Evolutionary conservation across 2,797 vertebrate species (phyloP).

Genomic region (Antennarius maculatus): DNA sequence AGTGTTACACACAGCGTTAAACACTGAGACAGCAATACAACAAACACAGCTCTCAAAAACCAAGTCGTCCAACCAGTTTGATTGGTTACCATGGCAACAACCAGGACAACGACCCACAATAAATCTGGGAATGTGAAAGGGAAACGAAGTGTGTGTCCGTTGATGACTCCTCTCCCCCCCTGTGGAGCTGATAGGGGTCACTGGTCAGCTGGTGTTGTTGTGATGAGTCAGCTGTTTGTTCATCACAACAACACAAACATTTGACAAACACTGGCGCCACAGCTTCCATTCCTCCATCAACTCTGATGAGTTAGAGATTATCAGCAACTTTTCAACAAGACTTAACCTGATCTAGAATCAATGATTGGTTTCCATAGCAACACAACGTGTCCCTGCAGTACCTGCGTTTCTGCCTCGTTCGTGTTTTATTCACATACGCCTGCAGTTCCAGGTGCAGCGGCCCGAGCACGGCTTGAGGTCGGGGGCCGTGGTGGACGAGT

Average conservation of each 20-base stretch:
- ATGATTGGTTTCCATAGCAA: slow-evolving; percentile 7
- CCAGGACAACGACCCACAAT: slow-evolving; percentile 8
- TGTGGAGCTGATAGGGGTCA: no score
- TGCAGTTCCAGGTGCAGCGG: slow-evolving; percentile 83
- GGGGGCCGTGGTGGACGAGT: slow-evolving; percentile 80
- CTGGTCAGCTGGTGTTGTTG: not conserved
- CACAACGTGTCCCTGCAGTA: slow-evolving; percentile 47
- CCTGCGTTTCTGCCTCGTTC: slow-evolving; percentile 81
- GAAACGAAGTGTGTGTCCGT: slow-evolving; percentile 1
- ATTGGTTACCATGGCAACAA: slow-evolving; percentile 45
- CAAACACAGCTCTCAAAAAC: slow-evolving; percentile 28
- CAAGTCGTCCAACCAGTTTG: slow-evolving; percentile 18
- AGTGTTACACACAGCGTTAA: no score
- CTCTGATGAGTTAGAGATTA: not conserved
- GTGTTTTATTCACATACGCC: slow-evolving; percentile 79
- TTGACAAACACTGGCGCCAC: no score
- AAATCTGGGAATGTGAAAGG: slow-evolving; percentile 10
- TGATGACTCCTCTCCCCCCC: not conserved
- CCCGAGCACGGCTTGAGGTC: slow-evolving; percentile 77
- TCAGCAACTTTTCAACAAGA: not conserved
- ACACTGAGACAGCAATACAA: no score
- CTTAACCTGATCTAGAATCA: not conserved
- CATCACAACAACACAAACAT: not conserved
- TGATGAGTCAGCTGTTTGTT: no score
- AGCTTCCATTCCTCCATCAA: no score